These are phyloP conservation scores for Hippoglossus stenolepis DNA, from an alignment of 2,113 vertebrate genomes.

Conservation along the genomic window DNA sequence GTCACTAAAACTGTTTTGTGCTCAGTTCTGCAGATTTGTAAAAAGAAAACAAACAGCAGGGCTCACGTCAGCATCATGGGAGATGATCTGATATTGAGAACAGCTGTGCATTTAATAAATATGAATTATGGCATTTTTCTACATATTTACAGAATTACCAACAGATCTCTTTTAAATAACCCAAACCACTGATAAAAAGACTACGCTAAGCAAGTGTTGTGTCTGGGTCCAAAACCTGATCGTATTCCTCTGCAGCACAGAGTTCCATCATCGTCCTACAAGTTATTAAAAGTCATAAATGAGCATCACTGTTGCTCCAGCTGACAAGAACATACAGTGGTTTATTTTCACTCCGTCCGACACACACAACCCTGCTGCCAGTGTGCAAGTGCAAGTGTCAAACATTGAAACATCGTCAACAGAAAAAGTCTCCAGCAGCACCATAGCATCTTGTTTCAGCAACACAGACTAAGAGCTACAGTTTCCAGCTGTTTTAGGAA, in stretches of 20 bases:
- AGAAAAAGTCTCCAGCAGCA: too few relatives aligned
- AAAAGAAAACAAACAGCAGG: conserved; percentile 28
- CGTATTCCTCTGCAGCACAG: neutral
- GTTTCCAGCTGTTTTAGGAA: too few relatives aligned
- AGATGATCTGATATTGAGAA: conserved; percentile 50
- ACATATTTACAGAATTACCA: neutral
- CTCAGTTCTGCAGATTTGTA: neutral
- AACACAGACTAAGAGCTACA: too few relatives aligned
- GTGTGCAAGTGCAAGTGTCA: too few relatives aligned
- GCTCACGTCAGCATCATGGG: conserved; percentile 23
- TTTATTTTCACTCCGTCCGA: neutral
- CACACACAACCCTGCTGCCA: neutral
- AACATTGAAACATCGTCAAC: too few relatives aligned
- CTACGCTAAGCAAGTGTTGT: neutral
- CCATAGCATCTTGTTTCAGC: too few relatives aligned
- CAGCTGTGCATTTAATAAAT: conserved; percentile 20
- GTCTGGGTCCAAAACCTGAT: neutral
- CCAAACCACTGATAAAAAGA: neutral
- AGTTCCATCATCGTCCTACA: neutral
- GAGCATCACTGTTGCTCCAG: neutral
- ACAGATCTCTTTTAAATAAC: neutral
- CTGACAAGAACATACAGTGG: neutral
- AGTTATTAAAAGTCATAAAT: neutral
- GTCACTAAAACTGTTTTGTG: conserved; percentile 9
- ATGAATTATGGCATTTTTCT: neutral